These are phyloP conservation scores for Ormyrus rosae DNA, from an alignment of 2,888 invertebrate genomes.

Conservation along the genomic window DNA sequence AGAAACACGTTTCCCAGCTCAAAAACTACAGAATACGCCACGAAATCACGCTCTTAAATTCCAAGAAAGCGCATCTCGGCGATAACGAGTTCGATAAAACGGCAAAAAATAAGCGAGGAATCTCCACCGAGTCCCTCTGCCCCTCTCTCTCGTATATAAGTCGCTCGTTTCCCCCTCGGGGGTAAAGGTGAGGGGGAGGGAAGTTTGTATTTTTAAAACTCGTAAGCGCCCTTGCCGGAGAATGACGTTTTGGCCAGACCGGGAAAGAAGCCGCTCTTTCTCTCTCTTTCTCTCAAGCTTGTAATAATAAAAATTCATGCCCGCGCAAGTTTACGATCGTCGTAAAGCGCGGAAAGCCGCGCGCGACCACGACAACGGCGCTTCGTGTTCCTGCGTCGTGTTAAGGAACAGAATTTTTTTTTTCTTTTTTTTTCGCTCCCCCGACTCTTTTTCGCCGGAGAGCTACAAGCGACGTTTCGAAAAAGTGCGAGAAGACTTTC, in stretches of 20 bases:
- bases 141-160: no score
- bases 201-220: conserved; percentile 37
- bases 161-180: no score
- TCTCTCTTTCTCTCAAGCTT: not conserved
- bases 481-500: conserved; percentile 21
- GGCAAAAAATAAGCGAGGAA: not conserved
- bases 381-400: conserved; percentile 7
- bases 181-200: no score
- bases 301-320: conserved; percentile 67
- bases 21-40: no score
- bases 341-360: conserved; percentile 59
- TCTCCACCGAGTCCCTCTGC: no score
- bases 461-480: conserved; percentile 6
- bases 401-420: conserved; percentile 35
- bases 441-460: not conserved
- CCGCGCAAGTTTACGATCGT: conserved; percentile 64
- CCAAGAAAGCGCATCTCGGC: not conserved
- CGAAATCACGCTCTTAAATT: no score
- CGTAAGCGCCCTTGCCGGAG: not conserved
- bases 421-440: not conserved
- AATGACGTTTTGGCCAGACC: conserved; percentile 2
- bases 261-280: not conserved
- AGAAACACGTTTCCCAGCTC: no score
- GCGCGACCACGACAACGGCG: conserved; percentile 17
- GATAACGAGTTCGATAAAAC: not conserved